Base-by-base conservation (phyloP, 1,140 invertebrate species). In the Copidosoma floridanum region DNA sequence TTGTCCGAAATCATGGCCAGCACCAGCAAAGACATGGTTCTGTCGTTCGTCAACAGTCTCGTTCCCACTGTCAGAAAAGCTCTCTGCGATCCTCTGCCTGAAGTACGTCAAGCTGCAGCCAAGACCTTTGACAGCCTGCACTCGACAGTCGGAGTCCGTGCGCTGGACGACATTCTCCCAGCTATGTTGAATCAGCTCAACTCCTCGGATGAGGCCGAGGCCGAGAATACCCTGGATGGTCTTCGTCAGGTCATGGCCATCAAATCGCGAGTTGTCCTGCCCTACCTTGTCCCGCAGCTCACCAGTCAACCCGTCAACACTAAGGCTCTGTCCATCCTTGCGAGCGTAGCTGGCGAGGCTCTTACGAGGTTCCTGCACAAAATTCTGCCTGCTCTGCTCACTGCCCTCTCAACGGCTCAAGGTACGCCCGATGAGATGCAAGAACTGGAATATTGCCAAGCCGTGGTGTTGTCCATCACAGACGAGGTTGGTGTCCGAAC, bases 1-100 rank as follows among this genome's bases (percentile, higher is more conserved):
- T 82, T 99, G 1, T 94, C 93, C 1, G 98, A 99, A 85, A 99
- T 99, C 67, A 97, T 99, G 88, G 88, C 89, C 3, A 97, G 95
- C 38, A 98, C 95, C 2, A 96, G 92, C 52, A 88, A 88, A 70
- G 97, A 99, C 68, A 97, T 98, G 88, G 92, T 97, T 7, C 79
- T 95, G 1, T 90, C 90, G 2, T 97, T 96, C 80, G 93, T 96
- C 1, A 93, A 98, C 74, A 97, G 92, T 70, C 81, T 99, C 50
- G 93, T 99, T n/a, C 95, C 95, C n/a, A 98, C 95, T 3, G 94
- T 98, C 7, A 85, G 92, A 61, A 92, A 91, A 82, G 95, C 96
- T 3, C 81, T 99, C 18, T 94, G 92, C 70, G 97, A 99, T 86
- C 91, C 93, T 1, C 75, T 96, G 61, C 89, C 93, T 2, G 92